Percentiles rank a stretch among this genome's conserved stretches.
These are phyloP conservation scores for Phrynocephalus versicolor DNA, from an alignment of 2,113 vertebrate species.

Conservation along the genomic window DNA sequence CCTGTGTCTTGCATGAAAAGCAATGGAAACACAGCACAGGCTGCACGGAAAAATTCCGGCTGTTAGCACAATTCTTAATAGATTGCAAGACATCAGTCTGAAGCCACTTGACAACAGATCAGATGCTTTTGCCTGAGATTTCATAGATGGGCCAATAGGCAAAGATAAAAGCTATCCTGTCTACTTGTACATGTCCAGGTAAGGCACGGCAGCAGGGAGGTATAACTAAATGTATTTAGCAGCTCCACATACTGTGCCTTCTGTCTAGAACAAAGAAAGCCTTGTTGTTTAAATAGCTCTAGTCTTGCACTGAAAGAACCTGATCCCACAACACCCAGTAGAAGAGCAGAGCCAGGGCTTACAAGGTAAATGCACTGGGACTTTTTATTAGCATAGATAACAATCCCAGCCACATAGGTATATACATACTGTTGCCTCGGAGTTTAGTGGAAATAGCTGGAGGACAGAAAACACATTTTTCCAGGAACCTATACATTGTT, in stretches of 20 bases:
- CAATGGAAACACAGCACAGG: not conserved
- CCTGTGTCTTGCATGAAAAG: fast-evolving
- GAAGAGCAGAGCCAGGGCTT: too few relatives aligned
- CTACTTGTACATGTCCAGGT: not conserved
- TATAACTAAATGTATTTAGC: not conserved
- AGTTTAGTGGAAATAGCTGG: too few relatives aligned
- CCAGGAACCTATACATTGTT: too few relatives aligned
- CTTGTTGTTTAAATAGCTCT: not conserved
- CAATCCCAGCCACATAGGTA: too few relatives aligned
- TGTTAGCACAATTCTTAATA: not conserved
- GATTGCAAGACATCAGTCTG: not conserved
- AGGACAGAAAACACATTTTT: too few relatives aligned
- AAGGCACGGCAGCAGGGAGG: not conserved
- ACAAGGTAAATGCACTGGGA: too few relatives aligned
- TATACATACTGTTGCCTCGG: too few relatives aligned
- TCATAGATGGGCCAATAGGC: not conserved
- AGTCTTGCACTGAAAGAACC: not conserved
- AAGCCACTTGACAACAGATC: not conserved
- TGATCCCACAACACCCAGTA: not conserved
- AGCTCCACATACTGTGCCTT: not conserved
- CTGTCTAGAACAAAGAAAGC: not conserved
- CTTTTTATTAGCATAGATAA: too few relatives aligned
- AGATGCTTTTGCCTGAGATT: not conserved
- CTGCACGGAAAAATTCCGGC: too few relatives aligned
- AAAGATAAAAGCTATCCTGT: not conserved